Conservation (phyloP, 92 coral and sea anemone genomes). For the Bergia puertoricense region DNA sequence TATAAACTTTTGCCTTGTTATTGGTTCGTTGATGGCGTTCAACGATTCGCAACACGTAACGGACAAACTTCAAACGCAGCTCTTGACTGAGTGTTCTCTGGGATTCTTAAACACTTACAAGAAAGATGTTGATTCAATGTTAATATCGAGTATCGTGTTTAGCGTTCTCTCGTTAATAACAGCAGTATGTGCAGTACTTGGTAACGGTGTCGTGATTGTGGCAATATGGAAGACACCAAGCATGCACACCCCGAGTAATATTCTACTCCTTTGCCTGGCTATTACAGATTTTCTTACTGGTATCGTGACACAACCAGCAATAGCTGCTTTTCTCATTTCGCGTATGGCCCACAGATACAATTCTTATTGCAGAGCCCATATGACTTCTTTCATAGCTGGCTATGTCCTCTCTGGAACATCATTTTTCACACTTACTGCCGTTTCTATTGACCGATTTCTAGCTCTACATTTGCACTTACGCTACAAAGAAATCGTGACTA, state of each 20-base stretch:
- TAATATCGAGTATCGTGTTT: conserved; percentile 29
- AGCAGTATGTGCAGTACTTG: conserved; percentile 13
- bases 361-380: not conserved
- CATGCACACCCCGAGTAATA: conserved; percentile 26
- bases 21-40: not conserved
- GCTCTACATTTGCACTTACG: not conserved
- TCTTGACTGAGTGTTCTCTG: not conserved
- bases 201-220: conserved; percentile 29
- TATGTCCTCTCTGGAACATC: not conserved
- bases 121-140: conserved; percentile 42
- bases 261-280: conserved; percentile 26
- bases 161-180: conserved; percentile 31
- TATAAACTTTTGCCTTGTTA: not conserved
- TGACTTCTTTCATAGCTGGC: not conserved
- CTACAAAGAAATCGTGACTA: not conserved
- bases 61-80: not conserved
- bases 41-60: not conserved
- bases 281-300: not conserved
- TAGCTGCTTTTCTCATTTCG: not conserved
- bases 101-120: conserved; percentile 22
- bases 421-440: not conserved
- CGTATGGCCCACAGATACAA: not conserved
- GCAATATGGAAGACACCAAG: conserved; percentile 35
- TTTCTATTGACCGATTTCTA: not conserved
- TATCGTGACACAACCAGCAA: not conserved